A percentile compares a stretch with the other conserved stretches of the same genome.
phyloP scores from a whole-genome alignment of 2,888 invertebrate species.

The Diabrotica balteata region DNA sequence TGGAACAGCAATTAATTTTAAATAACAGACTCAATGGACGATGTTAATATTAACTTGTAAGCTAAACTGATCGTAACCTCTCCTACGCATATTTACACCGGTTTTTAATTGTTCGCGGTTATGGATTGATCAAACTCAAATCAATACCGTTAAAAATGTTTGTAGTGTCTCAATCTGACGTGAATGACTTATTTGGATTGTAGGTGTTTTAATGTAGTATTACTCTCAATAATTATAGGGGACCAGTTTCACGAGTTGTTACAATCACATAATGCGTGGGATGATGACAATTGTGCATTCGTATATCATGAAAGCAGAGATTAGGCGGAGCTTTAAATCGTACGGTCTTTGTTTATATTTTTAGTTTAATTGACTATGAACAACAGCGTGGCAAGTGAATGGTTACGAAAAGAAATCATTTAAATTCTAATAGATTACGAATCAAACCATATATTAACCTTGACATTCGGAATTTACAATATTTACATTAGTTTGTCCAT shows the following conservation, averaged over 20 bases:
- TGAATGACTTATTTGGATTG: conserved; percentile 35
- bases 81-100: conserved; percentile 10
- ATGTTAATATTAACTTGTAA: conserved; percentile 3
- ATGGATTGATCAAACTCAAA: conserved; percentile 9
- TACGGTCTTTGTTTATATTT: conserved; percentile 26
- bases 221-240: conserved; percentile 33
- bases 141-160: conserved; percentile 8
- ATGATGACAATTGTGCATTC: conserved; percentile 35
- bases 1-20: too few relatives aligned
- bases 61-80: conserved; percentile 11
- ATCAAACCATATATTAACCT: too few relatives aligned
- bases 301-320: conserved; percentile 35
- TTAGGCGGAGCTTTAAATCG: conserved; percentile 20
- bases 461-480: too few relatives aligned
- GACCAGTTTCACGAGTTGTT: conserved; percentile 35
- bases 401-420: too few relatives aligned
- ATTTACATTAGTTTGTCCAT: too few relatives aligned
- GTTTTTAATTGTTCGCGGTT: conserved; percentile 4
- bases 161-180: conserved; percentile 21
- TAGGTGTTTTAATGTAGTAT: conserved; percentile 40
- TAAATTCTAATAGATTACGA: too few relatives aligned
- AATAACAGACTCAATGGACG: too few relatives aligned
- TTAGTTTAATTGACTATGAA: conserved; percentile 12
- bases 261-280: conserved; percentile 34
- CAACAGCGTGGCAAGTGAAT: too few relatives aligned